phyloP scores from a whole-genome alignment of 2,797 vertebrate species.

The Micrastur ruficollis region DNA sequence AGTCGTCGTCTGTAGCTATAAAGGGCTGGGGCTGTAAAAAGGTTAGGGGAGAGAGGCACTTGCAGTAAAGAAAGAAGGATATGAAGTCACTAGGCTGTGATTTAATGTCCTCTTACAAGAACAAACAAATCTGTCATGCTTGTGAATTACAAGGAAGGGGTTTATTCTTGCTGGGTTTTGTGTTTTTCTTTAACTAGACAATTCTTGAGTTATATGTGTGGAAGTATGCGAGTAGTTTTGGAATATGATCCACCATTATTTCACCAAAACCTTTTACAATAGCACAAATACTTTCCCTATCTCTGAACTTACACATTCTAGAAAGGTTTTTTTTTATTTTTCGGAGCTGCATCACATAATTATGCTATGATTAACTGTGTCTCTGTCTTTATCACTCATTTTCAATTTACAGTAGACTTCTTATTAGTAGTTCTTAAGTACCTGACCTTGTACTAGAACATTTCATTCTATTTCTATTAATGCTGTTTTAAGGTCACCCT shows the following conservation, averaged over 20 bases:
- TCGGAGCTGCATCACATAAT: neutral
- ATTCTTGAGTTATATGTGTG: neutral
- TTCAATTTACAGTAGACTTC: slow-evolving; percentile 24
- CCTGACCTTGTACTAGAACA: slow-evolving; percentile 28
- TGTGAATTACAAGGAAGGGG: neutral
- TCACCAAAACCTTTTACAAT: neutral
- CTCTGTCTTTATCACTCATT: slow-evolving; percentile 17
- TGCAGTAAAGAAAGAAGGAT: neutral
- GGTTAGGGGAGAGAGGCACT: neutral
- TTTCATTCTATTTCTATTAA: slow-evolving; percentile 35
- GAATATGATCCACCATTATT: neutral
- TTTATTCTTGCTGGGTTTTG: neutral
- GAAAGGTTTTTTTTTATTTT: neutral
- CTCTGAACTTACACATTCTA: neutral
- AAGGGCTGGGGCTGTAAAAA: neutral
- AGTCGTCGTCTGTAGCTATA: neutral
- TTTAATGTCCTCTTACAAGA: neutral
- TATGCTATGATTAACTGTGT: slow-evolving; percentile 20
- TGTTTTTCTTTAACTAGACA: neutral
- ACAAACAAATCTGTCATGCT: neutral
- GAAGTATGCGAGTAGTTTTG: neutral
- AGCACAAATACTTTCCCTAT: neutral
- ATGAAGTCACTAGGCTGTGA: neutral
- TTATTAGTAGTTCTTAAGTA: slow-evolving; percentile 16
- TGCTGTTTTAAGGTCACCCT: slow-evolving; percentile 23